A percentile compares a stretch with the other conserved stretches of the same genome.
Evolutionary conservation across 1,140 invertebrate species (phyloP).

Genomic region (Lepidotrigona ventralis): DNA sequence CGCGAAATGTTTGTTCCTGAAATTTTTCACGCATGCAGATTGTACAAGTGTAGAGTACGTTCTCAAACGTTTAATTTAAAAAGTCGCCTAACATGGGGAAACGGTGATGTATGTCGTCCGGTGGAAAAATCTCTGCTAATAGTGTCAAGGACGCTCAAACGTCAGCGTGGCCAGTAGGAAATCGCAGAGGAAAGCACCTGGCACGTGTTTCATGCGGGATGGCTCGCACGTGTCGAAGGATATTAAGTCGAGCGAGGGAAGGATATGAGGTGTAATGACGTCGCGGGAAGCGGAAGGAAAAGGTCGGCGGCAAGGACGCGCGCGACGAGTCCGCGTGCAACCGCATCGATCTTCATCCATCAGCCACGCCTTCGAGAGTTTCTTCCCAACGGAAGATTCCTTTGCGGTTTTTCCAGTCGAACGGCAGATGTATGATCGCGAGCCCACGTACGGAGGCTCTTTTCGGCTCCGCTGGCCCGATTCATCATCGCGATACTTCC

Average conservation of each 20-base stretch:
- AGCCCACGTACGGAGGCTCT: conserved; percentile 2
- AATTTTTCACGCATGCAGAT: too few species aligned
- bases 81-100: too few species aligned
- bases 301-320: conserved; percentile 2
- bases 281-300: conserved; percentile 4
- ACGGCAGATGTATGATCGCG: conserved; percentile 63
- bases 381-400: conserved; percentile 48
- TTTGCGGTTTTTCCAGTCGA: conserved; percentile 48
- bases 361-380: conserved; percentile 62
- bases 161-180: neutral
- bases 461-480: conserved; percentile 36
- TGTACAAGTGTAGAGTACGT: too few species aligned
- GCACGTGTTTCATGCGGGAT: conserved; percentile 35
- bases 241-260: conserved; percentile 58
- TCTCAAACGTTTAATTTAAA: too few species aligned
- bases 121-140: too few species aligned
- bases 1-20: too few species aligned
- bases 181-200: conserved; percentile 48
- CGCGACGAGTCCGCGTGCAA: conserved; percentile 57
- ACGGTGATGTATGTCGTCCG: too few species aligned
- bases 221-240: conserved; percentile 55
- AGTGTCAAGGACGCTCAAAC: neutral
- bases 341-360: conserved; percentile 79
- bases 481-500: conserved; percentile 54
- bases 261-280: conserved; percentile 63